These are phyloP conservation scores for Danio aesculapii DNA, from an alignment of 2,797 vertebrate species.

Conservation along the genomic window DNA sequence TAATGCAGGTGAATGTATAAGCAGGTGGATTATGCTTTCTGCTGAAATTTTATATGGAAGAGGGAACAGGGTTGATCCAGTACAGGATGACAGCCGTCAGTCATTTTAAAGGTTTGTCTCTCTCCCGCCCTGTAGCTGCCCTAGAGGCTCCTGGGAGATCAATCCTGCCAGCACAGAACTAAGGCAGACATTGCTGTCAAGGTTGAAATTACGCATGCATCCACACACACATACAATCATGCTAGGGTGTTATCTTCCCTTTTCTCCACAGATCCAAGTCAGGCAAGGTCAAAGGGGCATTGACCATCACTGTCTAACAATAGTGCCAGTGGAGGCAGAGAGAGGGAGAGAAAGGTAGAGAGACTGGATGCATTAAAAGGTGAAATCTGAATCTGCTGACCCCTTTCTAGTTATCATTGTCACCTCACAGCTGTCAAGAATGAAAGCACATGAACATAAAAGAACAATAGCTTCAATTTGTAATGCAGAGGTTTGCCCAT, in stretches of 20 bases:
- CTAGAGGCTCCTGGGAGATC: constrained; percentile 51
- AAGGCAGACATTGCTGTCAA: constrained; percentile 36
- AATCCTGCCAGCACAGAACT: constrained; percentile 41
- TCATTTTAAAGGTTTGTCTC: constrained; percentile 16
- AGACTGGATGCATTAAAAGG: neutral
- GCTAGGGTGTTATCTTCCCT: neutral
- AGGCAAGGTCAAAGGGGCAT: constrained; percentile 50
- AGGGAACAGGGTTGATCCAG: neutral
- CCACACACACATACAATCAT: constrained; percentile 41
- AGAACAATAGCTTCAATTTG: neutral
- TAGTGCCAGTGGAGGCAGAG: constrained; percentile 2
- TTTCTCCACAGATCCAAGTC: constrained; percentile 14
- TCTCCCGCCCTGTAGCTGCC: constrained; percentile 28
- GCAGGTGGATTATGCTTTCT: neutral
- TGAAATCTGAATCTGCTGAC: constrained; percentile 1
- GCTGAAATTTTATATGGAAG: neutral
- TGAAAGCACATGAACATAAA: neutral
- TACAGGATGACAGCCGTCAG: constrained; percentile 18
- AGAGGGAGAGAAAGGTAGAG: neutral
- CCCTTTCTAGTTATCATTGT: constrained; percentile 11
- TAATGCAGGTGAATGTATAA: neutral
- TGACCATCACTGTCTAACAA: constrained; percentile 47
- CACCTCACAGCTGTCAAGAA: constrained; percentile 8
- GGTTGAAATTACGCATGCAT: constrained; percentile 41
- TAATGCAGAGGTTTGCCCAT: neutral